These are phyloP conservation scores for Tetranychus urticae DNA, from an alignment of 1,140 invertebrate genomes.

Conservation along the genomic window DNA sequence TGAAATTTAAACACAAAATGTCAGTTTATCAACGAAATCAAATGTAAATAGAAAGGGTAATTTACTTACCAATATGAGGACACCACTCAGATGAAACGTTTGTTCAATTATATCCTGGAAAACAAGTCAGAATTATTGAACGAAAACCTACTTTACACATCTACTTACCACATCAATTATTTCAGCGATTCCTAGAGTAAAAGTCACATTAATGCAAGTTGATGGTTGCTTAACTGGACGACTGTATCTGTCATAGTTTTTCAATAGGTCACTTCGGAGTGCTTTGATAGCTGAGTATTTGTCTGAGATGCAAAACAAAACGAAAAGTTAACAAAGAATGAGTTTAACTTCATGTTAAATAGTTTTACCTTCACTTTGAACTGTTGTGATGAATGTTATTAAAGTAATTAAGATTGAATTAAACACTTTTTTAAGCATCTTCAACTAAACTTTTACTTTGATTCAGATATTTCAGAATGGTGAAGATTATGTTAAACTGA, in stretches of 20 bases:
- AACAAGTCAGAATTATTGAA: neutral
- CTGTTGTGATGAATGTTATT: too few relatives aligned
- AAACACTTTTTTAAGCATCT: too few relatives aligned
- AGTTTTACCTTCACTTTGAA: too few relatives aligned
- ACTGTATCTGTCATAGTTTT: neutral
- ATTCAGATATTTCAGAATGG: too few relatives aligned
- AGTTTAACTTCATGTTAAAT: too few relatives aligned
- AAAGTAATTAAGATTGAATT: too few relatives aligned
- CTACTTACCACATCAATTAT: neutral
- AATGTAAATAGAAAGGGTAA: neutral
- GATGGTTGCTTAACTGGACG: neutral
- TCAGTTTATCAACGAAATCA: too few relatives aligned
- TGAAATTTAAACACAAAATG: too few relatives aligned
- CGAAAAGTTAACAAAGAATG: neutral
- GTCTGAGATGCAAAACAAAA: neutral
- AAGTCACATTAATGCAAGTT: neutral
- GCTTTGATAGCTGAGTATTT: neutral
- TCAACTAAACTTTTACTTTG: too few relatives aligned
- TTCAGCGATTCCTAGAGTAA: neutral
- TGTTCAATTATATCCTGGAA: neutral
- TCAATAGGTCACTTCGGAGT: neutral
- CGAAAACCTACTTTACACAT: too few relatives aligned
- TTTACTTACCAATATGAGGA: neutral
- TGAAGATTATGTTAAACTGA: too few relatives aligned
- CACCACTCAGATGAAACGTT: neutral